Conservation (phyloP, 2,113 vertebrate species). For the Uropsilus gracilis region DNA sequence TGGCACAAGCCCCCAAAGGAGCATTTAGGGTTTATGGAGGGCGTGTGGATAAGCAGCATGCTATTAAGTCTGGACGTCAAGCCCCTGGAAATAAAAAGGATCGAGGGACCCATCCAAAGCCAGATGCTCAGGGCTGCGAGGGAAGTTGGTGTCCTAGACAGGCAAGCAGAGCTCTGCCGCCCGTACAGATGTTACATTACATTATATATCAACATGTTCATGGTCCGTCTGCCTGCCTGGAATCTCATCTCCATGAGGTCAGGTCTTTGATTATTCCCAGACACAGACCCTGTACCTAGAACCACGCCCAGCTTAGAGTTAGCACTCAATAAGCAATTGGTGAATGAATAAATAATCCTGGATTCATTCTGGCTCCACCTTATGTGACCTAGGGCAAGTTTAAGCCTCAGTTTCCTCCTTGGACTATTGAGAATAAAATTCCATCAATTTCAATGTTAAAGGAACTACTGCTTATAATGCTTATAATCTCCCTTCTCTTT, state of each 20-base stretch:
- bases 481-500: not conserved
- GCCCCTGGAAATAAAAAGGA: conserved; percentile 61
- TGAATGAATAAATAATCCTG: not conserved
- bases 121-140: not conserved
- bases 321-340: not conserved
- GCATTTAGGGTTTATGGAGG: conserved; percentile 66
- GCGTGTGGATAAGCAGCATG: conserved; percentile 21
- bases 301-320: no score
- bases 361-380: not conserved
- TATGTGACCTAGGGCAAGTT: not conserved
- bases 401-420: not conserved
- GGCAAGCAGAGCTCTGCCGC: not conserved
- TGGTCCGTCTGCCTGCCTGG: conserved; percentile 3
- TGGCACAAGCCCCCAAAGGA: conserved; percentile 64
- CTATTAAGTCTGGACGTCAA: conserved; percentile 12
- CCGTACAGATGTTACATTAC: not conserved
- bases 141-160: not conserved
- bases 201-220: not conserved
- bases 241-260: not conserved
- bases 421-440: not conserved
- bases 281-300: not conserved
- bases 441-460: not conserved
- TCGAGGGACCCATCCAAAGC: not conserved
- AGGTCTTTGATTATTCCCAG: not conserved
- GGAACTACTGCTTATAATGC: not conserved